Base-by-base conservation (phyloP, 2,888 invertebrate species). In the Athalia rosae region DNA sequence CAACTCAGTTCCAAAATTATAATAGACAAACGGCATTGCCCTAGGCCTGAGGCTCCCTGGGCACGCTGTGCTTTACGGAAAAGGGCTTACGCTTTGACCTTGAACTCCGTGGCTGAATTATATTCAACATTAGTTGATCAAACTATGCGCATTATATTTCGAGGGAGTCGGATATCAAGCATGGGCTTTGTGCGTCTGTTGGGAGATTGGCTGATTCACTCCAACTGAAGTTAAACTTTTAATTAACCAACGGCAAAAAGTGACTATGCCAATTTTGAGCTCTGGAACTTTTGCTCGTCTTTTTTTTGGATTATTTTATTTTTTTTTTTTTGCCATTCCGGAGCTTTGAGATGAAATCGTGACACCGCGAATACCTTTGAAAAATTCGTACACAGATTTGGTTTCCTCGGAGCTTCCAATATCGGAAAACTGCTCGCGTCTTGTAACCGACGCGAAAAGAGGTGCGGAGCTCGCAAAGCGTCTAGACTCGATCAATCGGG, bases 401-500 rank as follows among this genome's bases (percentile, higher is more conserved):
- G 64, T 47, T 64, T 64, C 7, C 45, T 47, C 8, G 13, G 64
- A 15, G 64, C 47, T 43, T 64, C 9, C 4, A 64, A 47, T 47
- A 64, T 47, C 47, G 47, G 64, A 64, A 47, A 47, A 28, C 28
- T n/a, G 45, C 45, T 15, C n/a, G 5, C 47, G 64, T 47, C 47
- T 45, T 47, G 13, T 7, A 47, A 64, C 11, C 7, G 47, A n/a
- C 15, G 47, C 11, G 64, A n/a, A 47, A 64, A 64, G 28, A 47
- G 47, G 45, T 64, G 64, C 13, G 28, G 28, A 28, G 47, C 3
- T 64, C 47, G 64, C 45, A 45, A 64, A 15, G 47, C 64, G 64
- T 45, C 64, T 64, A 64, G 64, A 64, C 64, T 64, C 64, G 11
- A 64, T 64, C 64, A 64, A 64, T 64, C 64, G 8, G n/a, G 8